phyloP scores from a whole-genome alignment of 2,113 vertebrate species.

The Alligator sinensis region DNA sequence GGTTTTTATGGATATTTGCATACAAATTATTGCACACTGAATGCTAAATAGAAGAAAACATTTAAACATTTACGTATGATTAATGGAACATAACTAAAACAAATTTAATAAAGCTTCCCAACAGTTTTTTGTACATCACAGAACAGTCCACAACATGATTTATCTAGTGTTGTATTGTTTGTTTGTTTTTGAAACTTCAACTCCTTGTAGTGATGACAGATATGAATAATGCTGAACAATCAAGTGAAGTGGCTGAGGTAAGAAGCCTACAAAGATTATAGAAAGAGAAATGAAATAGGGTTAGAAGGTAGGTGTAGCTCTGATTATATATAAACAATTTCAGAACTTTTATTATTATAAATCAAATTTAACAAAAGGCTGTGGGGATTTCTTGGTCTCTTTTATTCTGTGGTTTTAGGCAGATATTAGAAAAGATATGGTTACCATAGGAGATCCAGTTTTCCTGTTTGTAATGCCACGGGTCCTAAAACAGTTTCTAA shows the following conservation, averaged over 20 bases:
- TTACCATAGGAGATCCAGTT: neutral
- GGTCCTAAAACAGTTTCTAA: too few species aligned
- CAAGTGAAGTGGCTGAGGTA: neutral
- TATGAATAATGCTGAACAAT: slow-evolving; percentile 26
- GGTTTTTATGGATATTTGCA: neutral
- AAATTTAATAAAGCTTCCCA: neutral
- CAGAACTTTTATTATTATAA: neutral
- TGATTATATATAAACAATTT: neutral
- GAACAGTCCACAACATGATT: slow-evolving; percentile 6
- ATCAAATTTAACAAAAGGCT: neutral
- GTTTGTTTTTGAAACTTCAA: neutral
- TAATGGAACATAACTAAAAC: neutral
- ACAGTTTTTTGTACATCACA: neutral
- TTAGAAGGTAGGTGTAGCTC: neutral
- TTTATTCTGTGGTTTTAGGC: neutral
- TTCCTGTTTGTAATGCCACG: too few species aligned
- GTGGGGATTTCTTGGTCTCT: neutral
- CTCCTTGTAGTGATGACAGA: neutral
- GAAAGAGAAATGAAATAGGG: neutral
- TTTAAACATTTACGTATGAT: neutral
- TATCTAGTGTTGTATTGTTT: neutral
- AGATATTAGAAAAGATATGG: neutral
- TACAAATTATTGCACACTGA: neutral
- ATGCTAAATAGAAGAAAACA: neutral
- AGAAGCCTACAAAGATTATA: slow-evolving; percentile 22